Conservation (phyloP, 2,113 vertebrate genomes). For the Antigone vipio region DNA sequence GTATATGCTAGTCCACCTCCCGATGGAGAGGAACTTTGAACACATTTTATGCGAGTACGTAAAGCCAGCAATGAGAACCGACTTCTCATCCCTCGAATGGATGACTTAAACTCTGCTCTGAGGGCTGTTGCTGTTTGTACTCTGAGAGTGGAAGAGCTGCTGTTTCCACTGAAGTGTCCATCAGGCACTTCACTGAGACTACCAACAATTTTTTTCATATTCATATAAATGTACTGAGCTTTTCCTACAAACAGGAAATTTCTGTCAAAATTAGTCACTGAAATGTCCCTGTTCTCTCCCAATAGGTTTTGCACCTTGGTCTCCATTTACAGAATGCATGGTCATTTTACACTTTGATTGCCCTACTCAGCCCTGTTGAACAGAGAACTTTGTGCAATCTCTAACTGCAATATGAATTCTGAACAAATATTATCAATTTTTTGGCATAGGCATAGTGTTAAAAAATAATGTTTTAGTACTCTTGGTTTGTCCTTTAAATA, state of each 20-base stretch:
- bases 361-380: not conserved
- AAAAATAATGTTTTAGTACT: not conserved
- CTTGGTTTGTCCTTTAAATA: not conserved
- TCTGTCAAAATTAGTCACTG: not conserved
- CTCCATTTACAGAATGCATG: not conserved
- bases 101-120: not conserved
- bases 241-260: not conserved
- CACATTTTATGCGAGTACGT: fast-evolving
- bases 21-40: not conserved
- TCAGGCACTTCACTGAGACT: not conserved
- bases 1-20: not conserved
- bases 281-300: not conserved
- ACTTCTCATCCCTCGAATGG: not conserved
- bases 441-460: not conserved
- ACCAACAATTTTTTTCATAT: not conserved
- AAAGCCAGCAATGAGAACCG: not conserved
- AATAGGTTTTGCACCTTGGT: not conserved
- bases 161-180: not conserved
- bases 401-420: not conserved
- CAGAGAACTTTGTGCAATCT: not conserved
- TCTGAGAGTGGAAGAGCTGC: not conserved
- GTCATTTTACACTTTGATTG: not conserved
- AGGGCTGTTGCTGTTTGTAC: not conserved
- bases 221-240: not conserved
- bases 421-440: not conserved